phyloP scores from a whole-genome alignment of 23 tunicate species.

The Styela plicata region DNA sequence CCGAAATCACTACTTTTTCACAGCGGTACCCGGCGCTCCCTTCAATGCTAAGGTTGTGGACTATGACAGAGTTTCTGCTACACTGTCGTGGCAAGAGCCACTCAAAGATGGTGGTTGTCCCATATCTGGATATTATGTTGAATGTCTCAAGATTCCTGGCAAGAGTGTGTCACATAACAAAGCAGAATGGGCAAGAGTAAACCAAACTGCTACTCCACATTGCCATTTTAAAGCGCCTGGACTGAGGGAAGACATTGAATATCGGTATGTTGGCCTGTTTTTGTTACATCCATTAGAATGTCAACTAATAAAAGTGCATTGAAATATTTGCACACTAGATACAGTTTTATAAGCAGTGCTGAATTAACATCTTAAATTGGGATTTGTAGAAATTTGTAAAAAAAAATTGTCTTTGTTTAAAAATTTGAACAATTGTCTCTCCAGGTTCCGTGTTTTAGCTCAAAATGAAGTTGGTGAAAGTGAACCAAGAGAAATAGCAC shows the following conservation, averaged over 20 bases:
- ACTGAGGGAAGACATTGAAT: constrained; percentile 61
- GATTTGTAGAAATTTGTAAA: too few species aligned
- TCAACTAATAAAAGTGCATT: background rate
- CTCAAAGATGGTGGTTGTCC: constrained; percentile 66
- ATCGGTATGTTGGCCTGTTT: constrained; percentile 32
- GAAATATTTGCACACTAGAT: background rate
- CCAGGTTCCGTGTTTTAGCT: constrained; percentile 69
- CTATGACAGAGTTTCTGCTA: constrained; percentile 65
- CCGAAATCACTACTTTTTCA: too few species aligned
- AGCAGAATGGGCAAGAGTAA: constrained; percentile 66
- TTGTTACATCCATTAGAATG: background rate
- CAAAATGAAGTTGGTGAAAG: constrained; percentile 78
- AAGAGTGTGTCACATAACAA: background rate
- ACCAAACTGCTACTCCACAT: constrained; percentile 29
- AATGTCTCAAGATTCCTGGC: constrained; percentile 33
- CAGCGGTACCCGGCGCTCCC: constrained; percentile 71
- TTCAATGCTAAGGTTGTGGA: constrained; percentile 67
- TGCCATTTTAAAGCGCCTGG: constrained; percentile 61
- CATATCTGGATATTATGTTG: constrained; percentile 83
- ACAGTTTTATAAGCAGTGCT: background rate
- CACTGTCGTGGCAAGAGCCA: constrained; percentile 77
- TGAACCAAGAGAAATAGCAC: constrained; percentile 59
- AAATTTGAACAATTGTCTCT: background rate
- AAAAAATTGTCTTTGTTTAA: too few species aligned
- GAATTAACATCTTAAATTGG: background rate